These are phyloP conservation scores for Syngnathus floridae DNA, from an alignment of 2,113 vertebrate species.

Conservation along the genomic window DNA sequence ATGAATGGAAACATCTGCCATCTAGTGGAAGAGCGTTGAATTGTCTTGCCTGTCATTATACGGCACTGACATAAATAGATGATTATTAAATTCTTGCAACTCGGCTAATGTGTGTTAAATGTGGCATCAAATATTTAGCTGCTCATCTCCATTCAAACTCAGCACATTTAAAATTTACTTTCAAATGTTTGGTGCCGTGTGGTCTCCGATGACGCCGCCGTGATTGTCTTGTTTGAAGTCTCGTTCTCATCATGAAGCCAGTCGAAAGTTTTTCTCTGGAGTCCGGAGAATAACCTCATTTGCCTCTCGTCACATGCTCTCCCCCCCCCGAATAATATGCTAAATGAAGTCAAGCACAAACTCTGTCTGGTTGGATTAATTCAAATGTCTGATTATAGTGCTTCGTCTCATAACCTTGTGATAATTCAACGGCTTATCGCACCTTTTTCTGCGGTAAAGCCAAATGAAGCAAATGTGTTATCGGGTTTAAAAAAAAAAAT, in stretches of 20 bases:
- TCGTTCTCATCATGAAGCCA: slow-evolving; percentile 21
- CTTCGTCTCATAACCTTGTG: not conserved
- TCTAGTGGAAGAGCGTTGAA: too few species aligned
- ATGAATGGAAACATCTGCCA: too few species aligned
- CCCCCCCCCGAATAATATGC: not conserved
- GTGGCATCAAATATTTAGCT: too few species aligned
- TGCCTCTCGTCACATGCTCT: slow-evolving; percentile 29
- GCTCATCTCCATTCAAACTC: too few species aligned
- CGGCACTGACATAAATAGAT: too few species aligned
- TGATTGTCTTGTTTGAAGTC: not conserved
- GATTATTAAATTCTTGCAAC: too few species aligned
- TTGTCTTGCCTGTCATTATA: too few species aligned
- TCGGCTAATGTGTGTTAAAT: too few species aligned
- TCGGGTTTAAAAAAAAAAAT: not conserved
- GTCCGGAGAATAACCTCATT: slow-evolving; percentile 56
- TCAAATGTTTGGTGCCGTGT: not conserved
- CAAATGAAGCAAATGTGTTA: not conserved
- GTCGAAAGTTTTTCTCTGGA: slow-evolving; percentile 59
- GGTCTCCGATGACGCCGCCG: not conserved
- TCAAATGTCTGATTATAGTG: not conserved
- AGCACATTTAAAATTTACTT: not conserved
- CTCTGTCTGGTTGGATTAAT: not conserved
- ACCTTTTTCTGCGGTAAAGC: slow-evolving; percentile 6
- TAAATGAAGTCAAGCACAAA: not conserved
- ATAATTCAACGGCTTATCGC: not conserved